phyloP scores from a whole-genome alignment of 2,888 invertebrate genomes.

The Balanococcus diminutus region DNA sequence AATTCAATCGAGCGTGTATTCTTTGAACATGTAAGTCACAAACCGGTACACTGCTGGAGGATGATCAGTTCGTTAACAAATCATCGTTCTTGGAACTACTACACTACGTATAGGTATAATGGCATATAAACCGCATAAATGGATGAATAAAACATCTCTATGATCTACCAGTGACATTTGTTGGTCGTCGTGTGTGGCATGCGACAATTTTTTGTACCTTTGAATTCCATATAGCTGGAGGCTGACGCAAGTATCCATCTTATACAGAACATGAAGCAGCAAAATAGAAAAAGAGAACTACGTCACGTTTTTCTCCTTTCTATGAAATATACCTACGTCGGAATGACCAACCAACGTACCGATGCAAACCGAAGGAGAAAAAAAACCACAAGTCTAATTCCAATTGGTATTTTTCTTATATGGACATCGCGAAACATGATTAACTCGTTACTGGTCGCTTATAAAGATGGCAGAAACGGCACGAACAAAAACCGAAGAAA shows the following conservation, averaged over 20 bases:
- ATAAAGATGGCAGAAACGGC: slow-evolving; percentile 53
- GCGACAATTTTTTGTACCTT: slow-evolving; percentile 28
- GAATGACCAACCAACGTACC: neutral
- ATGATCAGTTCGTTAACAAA: neutral
- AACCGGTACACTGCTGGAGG: neutral
- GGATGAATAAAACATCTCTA: neutral
- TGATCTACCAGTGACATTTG: slow-evolving; percentile 28
- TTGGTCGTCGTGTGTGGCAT: slow-evolving; percentile 39
- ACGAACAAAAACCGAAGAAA: slow-evolving; percentile 39
- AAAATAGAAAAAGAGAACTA: neutral
- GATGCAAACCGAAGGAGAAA: neutral
- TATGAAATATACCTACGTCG: neutral
- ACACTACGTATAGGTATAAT: too few species aligned
- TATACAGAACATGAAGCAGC: too few species aligned
- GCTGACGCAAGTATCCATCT: neutral
- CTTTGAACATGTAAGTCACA: neutral
- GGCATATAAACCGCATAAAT: neutral
- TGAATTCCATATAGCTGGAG: neutral
- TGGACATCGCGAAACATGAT: slow-evolving; percentile 49
- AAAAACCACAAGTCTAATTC: slow-evolving; percentile 15
- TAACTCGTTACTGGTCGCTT: slow-evolving; percentile 49
- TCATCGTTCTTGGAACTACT: neutral
- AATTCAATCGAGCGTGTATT: neutral
- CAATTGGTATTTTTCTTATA: slow-evolving; percentile 44
- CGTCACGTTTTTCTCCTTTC: neutral